Evolutionary conservation across 2,888 invertebrate genomes (phyloP), one percentile per base, ranked within the genome.

Genomic region (Chloromyia formosa): DNA sequence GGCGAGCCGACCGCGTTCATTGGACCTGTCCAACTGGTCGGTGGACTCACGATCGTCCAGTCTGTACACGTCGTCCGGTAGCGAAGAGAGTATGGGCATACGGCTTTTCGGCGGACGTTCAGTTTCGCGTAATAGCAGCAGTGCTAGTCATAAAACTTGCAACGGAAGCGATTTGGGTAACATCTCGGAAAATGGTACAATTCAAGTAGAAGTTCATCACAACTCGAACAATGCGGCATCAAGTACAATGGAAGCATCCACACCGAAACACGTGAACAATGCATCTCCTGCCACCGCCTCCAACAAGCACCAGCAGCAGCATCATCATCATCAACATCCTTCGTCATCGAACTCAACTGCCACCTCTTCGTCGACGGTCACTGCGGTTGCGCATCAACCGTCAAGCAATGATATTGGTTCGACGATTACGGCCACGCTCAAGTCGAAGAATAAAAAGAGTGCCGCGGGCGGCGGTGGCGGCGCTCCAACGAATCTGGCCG

Each of bases 21-120:
- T 95, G 45, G 95, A 95, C 83, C 85, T 95, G 0, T 94, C 94
- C 1, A 94, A 94, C 83, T 94, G 94, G 94, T 94, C 94, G 0
- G 94, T 95, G 1, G 94, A 94, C 82, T 94, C 94, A 0, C 89
- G 93, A 77, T 92, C 93, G 0, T 93, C 93, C 20, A 93, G 93
- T 75, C 82, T 93, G 10, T 93, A 93, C 82, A 94, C 93, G 0
- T 94, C 94, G 0, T 94, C 94, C 0, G 94, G 94, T n/a, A 93
- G 93, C 77, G 94, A 94, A 81, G 94, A 94, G 80, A 93, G 93
- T 77, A 90, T 93, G 88, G 92, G 92, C 1, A 85, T 92, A 16
- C 87, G 89, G 20, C 79, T 84, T 22, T 87, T 87, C 78, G 84
- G 85, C 49, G 84, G 84, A 12, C 88, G 92, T 1, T 91, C 90